A percentile compares a stretch with the other conserved stretches of the same genome.
These are phyloP conservation scores for Leptonema lineaticorne DNA, from an alignment of 1,140 invertebrate species.

Conservation along the genomic window DNA sequence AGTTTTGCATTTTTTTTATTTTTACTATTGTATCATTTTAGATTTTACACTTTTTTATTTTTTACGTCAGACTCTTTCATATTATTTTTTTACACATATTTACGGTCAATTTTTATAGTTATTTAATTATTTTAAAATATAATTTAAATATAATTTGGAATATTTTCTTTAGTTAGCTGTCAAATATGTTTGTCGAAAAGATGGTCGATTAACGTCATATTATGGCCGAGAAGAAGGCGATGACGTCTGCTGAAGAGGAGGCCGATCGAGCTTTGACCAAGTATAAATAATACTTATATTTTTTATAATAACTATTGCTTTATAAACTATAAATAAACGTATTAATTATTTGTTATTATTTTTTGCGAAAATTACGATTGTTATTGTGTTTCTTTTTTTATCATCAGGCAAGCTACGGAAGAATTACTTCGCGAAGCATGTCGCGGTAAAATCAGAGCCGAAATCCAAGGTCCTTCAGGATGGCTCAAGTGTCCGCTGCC, in stretches of 20 bases:
- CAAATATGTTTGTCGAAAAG: too few relatives aligned
- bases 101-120: too few relatives aligned
- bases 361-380: background rate
- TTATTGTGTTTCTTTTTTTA: background rate
- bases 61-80: too few relatives aligned
- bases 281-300: background rate
- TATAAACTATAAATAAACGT: background rate
- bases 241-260: constrained; percentile 13
- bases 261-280: background rate
- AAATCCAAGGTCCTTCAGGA: constrained; percentile 63
- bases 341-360: background rate
- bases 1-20: too few relatives aligned
- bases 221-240: background rate
- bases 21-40: too few relatives aligned
- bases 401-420: constrained; percentile 58
- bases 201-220: background rate
- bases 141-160: too few relatives aligned
- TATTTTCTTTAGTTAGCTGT: too few relatives aligned
- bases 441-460: constrained; percentile 60
- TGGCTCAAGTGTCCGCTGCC: constrained; percentile 61
- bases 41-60: too few relatives aligned
- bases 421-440: constrained; percentile 64
- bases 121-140: too few relatives aligned
- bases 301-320: background rate
- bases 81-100: too few relatives aligned